Conservation (phyloP, 2,888 invertebrate species). For the Torymus texanus region DNA sequence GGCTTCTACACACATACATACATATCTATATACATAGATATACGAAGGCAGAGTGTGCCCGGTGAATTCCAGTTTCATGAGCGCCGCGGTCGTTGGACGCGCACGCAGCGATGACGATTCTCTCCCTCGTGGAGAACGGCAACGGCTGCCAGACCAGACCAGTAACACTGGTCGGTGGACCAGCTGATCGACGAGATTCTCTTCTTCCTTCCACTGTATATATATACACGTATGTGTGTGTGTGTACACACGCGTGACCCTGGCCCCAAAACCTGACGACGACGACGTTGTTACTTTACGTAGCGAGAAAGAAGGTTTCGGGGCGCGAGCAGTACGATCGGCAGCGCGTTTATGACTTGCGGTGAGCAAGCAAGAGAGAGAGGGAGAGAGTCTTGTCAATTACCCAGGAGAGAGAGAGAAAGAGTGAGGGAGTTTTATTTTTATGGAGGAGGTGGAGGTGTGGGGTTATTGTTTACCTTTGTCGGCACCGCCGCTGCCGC, state of each 20-base stretch:
- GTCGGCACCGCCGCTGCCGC: no score
- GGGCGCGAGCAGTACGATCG: no score
- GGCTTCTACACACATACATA: background rate
- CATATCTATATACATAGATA: constrained; percentile 3
- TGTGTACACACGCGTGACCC: constrained; percentile 38
- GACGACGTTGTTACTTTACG: no score
- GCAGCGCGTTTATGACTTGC: no score
- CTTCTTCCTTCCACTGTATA: constrained; percentile 13
- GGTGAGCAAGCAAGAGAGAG: no score
- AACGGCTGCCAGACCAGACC: constrained; percentile 47
- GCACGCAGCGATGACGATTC: constrained; percentile 55
- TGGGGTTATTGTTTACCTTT: no score
- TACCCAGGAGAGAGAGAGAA: no score
- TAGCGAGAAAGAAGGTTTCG: background rate
- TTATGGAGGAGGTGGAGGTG: background rate
- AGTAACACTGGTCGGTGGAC: constrained; percentile 54
- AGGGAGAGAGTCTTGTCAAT: no score
- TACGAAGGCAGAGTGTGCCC: constrained; percentile 8
- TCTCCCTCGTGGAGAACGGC: constrained; percentile 2
- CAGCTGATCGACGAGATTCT: constrained; percentile 55
- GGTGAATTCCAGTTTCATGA: constrained; percentile 68
- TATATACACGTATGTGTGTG: no score
- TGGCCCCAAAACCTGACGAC: constrained; percentile 45
- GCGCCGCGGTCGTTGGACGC: constrained; percentile 36
- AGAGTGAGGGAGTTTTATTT: no score